Conservation (phyloP, 2,797 vertebrate genomes). For the Tiaroga cobitis region DNA sequence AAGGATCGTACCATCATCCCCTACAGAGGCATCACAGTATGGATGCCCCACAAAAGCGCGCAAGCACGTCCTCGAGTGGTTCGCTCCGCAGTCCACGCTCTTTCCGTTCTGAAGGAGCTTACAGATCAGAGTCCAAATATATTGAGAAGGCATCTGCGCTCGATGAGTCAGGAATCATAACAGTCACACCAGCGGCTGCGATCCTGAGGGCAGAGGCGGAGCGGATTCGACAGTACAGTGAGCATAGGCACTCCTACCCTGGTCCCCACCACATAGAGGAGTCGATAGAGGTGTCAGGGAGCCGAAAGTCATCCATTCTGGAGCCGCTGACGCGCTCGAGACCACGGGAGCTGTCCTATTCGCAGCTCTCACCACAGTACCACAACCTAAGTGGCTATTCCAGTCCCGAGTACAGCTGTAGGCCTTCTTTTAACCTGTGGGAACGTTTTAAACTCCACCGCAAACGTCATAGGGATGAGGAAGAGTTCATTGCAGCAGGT, state of each 20-base stretch:
- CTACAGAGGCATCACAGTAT: slow-evolving; percentile 93
- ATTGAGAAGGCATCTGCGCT: slow-evolving; percentile 91
- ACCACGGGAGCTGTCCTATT: slow-evolving; percentile 91
- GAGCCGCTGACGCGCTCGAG: slow-evolving; percentile 91
- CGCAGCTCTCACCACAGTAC: slow-evolving; percentile 94
- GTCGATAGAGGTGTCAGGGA: slow-evolving; percentile 79
- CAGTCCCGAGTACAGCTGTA: slow-evolving; percentile 92
- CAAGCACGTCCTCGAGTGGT: slow-evolving; percentile 89
- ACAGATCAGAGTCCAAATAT: slow-evolving; percentile 90
- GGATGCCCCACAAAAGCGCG: slow-evolving; percentile 87
- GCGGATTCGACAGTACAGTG: slow-evolving; percentile 90
- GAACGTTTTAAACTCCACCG: slow-evolving; percentile 95
- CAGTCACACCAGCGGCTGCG: slow-evolving; percentile 88
- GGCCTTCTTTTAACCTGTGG: slow-evolving; percentile 92
- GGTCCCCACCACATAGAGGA: slow-evolving; percentile 88
- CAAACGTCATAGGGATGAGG: slow-evolving; percentile 90
- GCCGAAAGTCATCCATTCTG: slow-evolving; percentile 88
- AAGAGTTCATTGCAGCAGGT: slow-evolving; percentile 94
- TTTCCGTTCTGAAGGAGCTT: slow-evolving; percentile 87
- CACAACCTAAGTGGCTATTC: slow-evolving; percentile 95
- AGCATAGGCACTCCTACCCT: slow-evolving; percentile 96
- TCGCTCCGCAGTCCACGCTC: slow-evolving; percentile 91
- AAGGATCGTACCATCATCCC: slow-evolving; percentile 86
- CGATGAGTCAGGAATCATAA: slow-evolving; percentile 80
- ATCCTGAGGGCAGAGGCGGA: slow-evolving; percentile 92